Conservation (phyloP, 2,797 vertebrate species). For the Etheostoma nigrum region DNA sequence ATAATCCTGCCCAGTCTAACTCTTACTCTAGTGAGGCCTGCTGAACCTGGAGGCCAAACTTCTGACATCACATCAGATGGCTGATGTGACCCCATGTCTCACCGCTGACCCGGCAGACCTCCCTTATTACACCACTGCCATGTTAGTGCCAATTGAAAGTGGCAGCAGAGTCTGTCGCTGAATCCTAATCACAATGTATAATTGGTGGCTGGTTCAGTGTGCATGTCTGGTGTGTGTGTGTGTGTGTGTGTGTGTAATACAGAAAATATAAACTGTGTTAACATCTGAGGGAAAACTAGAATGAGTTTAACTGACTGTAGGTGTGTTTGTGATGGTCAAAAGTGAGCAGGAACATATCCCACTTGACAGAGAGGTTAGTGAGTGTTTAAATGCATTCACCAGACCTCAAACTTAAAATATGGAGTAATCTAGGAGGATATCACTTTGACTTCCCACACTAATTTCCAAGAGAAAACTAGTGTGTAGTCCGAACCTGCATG, state of each 20-base stretch:
- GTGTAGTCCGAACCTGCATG: not conserved
- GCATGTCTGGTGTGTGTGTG: conserved; percentile 16
- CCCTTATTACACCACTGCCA: conserved; percentile 73
- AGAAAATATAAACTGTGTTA: conserved; percentile 1
- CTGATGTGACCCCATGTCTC: conserved; percentile 63
- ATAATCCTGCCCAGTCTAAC: conserved; percentile 12
- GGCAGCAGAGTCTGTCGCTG: conserved; percentile 68
- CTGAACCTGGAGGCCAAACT: conserved; percentile 38
- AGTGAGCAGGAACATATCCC: not conserved
- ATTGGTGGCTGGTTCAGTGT: conserved; percentile 58
- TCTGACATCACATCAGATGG: conserved; percentile 64
- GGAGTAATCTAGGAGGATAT: not conserved
- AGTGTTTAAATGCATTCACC: not conserved
- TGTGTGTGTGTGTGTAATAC: conserved; percentile 20
- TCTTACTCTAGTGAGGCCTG: conserved; percentile 26
- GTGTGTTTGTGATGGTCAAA: conserved; percentile 6
- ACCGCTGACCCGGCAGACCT: conserved; percentile 66
- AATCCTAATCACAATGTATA: conserved; percentile 76
- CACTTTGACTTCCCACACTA: not conserved
- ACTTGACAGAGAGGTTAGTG: conserved; percentile 22
- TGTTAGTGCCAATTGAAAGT: conserved; percentile 80
- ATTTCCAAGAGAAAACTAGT: not conserved
- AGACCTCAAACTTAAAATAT: not conserved
- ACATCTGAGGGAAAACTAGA: conserved; percentile 19
- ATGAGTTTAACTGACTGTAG: conserved; percentile 8